Evolutionary conservation across 2,888 invertebrate species (phyloP).

Genomic region (Drosophila sordidapex): DNA sequence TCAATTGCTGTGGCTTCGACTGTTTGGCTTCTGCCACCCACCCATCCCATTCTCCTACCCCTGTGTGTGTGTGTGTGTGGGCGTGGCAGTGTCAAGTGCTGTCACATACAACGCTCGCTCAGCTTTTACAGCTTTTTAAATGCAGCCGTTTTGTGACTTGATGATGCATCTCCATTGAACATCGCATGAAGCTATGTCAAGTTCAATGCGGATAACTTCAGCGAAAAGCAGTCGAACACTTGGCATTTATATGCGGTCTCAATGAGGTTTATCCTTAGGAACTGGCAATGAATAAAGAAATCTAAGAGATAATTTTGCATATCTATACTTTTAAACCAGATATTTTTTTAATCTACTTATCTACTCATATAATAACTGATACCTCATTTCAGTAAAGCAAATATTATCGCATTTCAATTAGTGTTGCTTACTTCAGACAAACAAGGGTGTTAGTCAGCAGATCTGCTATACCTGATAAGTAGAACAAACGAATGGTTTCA

Average conservation of each 20-base stretch:
- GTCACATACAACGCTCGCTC: constrained; percentile 40
- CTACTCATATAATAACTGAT: neutral
- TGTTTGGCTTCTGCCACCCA: constrained; percentile 52
- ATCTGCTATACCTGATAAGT: neutral
- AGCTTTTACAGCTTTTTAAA: constrained; percentile 56
- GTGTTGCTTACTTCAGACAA: neutral
- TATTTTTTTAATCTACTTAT: neutral
- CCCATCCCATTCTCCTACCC: neutral
- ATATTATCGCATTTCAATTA: neutral
- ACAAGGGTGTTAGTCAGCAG: neutral
- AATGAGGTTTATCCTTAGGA: neutral
- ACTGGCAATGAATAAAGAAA: neutral
- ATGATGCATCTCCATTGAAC: constrained; percentile 53
- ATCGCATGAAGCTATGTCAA: constrained; percentile 41
- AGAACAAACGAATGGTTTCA: neutral
- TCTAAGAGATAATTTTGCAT: neutral
- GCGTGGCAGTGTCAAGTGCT: constrained; percentile 50
- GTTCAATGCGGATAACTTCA: constrained; percentile 49
- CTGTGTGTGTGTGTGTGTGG: constrained; percentile 7
- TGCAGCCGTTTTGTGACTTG: constrained; percentile 51
- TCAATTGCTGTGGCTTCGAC: constrained; percentile 67
- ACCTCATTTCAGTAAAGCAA: neutral
- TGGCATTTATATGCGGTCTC: constrained; percentile 6
- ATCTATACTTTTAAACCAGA: neutral
- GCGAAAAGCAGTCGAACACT: constrained; percentile 7